A percentile compares a stretch with the other conserved stretches of the same genome.
These are phyloP conservation scores for human DNA, from an alignment of 2,113 vertebrate species.

Conservation along the genomic window GRCh38 chr6:26501501-26502000, in stretches of 20 bases:
- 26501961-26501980: accelerated
- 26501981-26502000: no score
- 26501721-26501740: slow-evolving; percentile 14
- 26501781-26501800: slow-evolving; percentile 60
- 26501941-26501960: background rate
- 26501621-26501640: slow-evolving; percentile 56
- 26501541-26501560: no score
- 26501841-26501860: slow-evolving; percentile 29
- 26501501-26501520: background rate
- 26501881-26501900: slow-evolving; percentile 27
- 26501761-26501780: slow-evolving; percentile 15
- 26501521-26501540: background rate
- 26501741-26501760: background rate
- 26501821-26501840: slow-evolving; percentile 48
- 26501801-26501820: background rate
- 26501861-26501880: slow-evolving; percentile 70
- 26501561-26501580: background rate
- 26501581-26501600: slow-evolving; percentile 39
- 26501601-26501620: slow-evolving; percentile 48
- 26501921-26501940: slow-evolving; percentile 66
- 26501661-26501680: slow-evolving; percentile 50
- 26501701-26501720: slow-evolving; percentile 50
- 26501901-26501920: slow-evolving; percentile 12
- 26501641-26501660: slow-evolving; percentile 66
- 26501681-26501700: slow-evolving; percentile 54